phyloP scores from a whole-genome alignment of 23 tunicate species.

The Trididemnum nubilum region DNA sequence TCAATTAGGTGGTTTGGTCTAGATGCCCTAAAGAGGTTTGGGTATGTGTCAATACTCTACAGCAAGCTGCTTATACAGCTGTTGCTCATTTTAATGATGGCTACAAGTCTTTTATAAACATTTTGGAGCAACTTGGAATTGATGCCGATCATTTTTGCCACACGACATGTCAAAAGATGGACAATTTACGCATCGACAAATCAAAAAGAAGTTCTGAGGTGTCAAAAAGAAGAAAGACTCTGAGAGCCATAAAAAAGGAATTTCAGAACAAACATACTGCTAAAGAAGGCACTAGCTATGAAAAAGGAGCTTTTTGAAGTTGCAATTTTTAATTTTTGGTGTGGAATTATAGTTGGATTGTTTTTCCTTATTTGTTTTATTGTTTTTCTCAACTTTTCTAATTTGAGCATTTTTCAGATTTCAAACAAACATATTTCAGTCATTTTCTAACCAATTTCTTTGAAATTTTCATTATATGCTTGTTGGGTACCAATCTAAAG shows the following conservation, averaged over 20 bases:
- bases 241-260: slow-evolving; percentile 11
- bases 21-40: slow-evolving; percentile 24
- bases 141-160: slow-evolving; percentile 11
- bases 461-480: slow-evolving; percentile 3
- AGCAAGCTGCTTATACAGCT: slow-evolving; percentile 12
- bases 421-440: slow-evolving; percentile 9
- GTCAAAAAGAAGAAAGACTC: slow-evolving; percentile 17
- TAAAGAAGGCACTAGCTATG: not conserved
- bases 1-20: slow-evolving; percentile 10
- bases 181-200: not conserved
- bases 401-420: not conserved
- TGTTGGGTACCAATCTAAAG: not conserved
- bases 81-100: slow-evolving; percentile 31
- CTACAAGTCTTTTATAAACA: not conserved
- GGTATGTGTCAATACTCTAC: slow-evolving; percentile 1
- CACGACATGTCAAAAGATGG: slow-evolving; percentile 4
- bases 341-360: not conserved
- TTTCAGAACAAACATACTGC: not conserved
- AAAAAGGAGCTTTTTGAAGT: slow-evolving; percentile 5
- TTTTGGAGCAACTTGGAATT: slow-evolving; percentile 4
- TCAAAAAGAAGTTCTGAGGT: not conserved
- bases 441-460: slow-evolving; percentile 2
- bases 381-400: not conserved
- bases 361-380: slow-evolving; percentile 5
- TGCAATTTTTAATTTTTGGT: not conserved